Conservation (phyloP, 2,888 invertebrate genomes). For the Pristionchus maxplancki region DNA sequence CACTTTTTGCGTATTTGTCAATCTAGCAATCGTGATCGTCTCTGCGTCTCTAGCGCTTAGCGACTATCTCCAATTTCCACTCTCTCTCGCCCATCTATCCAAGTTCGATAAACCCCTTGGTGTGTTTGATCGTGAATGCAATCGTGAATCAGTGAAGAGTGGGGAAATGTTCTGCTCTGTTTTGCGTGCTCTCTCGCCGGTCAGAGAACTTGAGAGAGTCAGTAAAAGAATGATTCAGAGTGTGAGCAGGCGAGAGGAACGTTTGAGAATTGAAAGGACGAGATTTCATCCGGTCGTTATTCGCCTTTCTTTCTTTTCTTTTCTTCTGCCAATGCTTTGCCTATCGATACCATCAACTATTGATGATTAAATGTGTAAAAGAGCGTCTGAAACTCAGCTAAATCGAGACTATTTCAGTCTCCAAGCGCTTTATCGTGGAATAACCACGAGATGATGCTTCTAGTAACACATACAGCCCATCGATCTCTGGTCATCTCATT, state of each 20-base stretch:
- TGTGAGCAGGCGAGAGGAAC: not conserved
- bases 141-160: not conserved
- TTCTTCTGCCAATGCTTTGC: too few species aligned
- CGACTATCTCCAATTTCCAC: not conserved
- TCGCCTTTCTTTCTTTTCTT: not conserved
- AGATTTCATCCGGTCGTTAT: not conserved
- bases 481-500: not conserved
- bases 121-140: constrained; percentile 41
- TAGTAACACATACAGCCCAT: not conserved
- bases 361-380: not conserved
- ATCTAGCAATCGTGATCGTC: not conserved
- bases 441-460: too few species aligned
- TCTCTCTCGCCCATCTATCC: not conserved
- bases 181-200: not conserved
- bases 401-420: not conserved
- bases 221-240: constrained; percentile 33
- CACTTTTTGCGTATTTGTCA: not conserved
- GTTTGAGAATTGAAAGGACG: not conserved
- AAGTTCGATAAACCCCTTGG: not conserved
- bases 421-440: too few species aligned
- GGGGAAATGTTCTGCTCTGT: not conserved
- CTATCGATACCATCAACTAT: too few species aligned
- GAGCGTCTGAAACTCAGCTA: not conserved
- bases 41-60: not conserved
- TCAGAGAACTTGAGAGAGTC: not conserved